Conservation (phyloP, 2,888 invertebrate species). For the Cotesia congregata region DNA sequence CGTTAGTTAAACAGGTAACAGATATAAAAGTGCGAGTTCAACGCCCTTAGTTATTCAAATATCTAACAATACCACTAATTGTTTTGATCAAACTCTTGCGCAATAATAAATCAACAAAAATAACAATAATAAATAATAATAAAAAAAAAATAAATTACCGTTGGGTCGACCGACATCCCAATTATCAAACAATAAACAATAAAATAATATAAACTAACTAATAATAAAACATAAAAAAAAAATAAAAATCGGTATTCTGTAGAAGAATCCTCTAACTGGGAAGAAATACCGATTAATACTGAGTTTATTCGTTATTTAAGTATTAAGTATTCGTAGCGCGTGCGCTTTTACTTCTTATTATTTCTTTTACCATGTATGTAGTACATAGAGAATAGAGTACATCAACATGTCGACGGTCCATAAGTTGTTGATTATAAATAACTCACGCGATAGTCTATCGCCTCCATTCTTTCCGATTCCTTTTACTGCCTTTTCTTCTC, state of each 20-base stretch:
- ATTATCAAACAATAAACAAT: slow-evolving; percentile 5
- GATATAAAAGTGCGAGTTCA: background rate
- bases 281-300: slow-evolving; percentile 33
- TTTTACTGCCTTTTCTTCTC: background rate
- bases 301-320: slow-evolving; percentile 48
- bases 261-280: slow-evolving; percentile 10
- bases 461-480: background rate
- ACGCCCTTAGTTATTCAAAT: background rate
- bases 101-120: slow-evolving; percentile 3
- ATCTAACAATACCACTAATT: no score
- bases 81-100: background rate
- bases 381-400: background rate
- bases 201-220: no score
- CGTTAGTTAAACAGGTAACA: background rate
- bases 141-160: background rate
- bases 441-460: slow-evolving; percentile 35
- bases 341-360: slow-evolving; percentile 40
- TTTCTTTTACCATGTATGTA: slow-evolving; percentile 3
- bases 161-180: no score
- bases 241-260: slow-evolving; percentile 3
- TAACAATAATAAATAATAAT: slow-evolving; percentile 8
- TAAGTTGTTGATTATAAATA: slow-evolving; percentile 44
- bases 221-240: slow-evolving; percentile 15
- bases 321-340: slow-evolving; percentile 48
- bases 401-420: slow-evolving; percentile 29